Evolutionary conservation across 30 jellyfish, hydroid and myxozoan species (phyloP), one percentile per base, ranked within the genome.

Genomic region (Nemopilema nomurai): DNA sequence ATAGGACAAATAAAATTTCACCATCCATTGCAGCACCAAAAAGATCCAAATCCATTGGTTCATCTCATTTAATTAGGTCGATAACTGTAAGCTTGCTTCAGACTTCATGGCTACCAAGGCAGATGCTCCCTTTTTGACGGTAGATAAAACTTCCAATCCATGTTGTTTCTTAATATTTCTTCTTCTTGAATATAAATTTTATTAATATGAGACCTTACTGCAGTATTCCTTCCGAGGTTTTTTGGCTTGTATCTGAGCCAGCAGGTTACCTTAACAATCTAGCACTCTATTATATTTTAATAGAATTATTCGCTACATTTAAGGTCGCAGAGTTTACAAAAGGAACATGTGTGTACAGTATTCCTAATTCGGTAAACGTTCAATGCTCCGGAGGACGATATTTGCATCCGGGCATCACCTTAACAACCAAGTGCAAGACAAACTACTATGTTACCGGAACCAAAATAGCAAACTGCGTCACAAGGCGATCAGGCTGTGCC

Each of bases 381-480:
- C 91, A 69, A 22, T 82, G 91, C 51, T 41, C 91, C 25, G 85
- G 85, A 20, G 84, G 84, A 26, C 23, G 64, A 23, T 82, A 82
- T 26, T 28, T 71, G 76, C 76, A 71, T 52, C 85, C 91, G 27
- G 80, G 53, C 21, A 20, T 82, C 66, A 82, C 24, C 24, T 67
- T 69, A 20, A 71, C 91, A 23, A 68, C 26, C 72, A 51, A 71
- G 21, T 82, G 91, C 84, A 69, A 68, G 30, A 16, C 27, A 18
- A 67, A 67, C 27, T 69, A 68, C 78, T 82, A 82, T 63, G 51
- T 67, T 1, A 23, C 75, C 23, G 91, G 91, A 9, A 4, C 69
- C 1, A 52, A 67, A 31, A 18, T 13, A 21, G 33, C 85, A 62
- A 67, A 83, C 28, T 82, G 91, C 75, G 28, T 50, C 32, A 62